Conservation (phyloP, 2,113 vertebrate genomes). For the Lepus americanus region DNA sequence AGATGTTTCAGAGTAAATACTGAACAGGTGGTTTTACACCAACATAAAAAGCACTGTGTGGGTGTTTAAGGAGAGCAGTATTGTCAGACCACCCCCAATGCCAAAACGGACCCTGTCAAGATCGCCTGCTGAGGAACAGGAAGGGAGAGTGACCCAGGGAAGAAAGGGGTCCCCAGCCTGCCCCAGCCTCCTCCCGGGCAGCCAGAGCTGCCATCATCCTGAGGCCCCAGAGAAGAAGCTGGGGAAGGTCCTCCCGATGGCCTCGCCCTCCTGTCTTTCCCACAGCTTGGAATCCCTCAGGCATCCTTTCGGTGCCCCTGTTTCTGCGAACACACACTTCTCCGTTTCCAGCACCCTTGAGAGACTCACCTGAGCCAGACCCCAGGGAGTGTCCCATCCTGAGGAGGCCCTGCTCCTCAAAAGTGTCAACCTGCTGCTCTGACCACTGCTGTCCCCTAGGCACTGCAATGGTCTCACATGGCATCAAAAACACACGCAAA, state of each 20-base stretch:
- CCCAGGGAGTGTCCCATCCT: neutral
- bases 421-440: neutral
- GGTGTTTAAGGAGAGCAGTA: neutral
- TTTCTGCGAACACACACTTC: neutral
- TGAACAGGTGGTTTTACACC: neutral
- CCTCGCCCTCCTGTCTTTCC: neutral
- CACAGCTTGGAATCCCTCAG: neutral
- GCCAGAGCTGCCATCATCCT: rapidly evolving
- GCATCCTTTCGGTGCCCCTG: neutral
- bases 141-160: neutral
- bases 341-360: neutral
- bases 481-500: neutral
- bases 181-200: neutral
- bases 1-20: neutral
- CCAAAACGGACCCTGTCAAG: neutral
- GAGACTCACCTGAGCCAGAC: neutral
- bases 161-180: neutral
- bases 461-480: too few species aligned
- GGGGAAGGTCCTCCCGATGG: neutral
- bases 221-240: neutral
- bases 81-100: neutral
- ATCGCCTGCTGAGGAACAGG: neutral
- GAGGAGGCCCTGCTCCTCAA: neutral
- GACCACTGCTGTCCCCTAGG: neutral
- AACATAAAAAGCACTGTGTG: neutral